Evolutionary conservation across 1,140 invertebrate genomes (phyloP), one percentile per base, ranked within the genome.

Genomic region (Caenorhabditis remanei): DNA sequence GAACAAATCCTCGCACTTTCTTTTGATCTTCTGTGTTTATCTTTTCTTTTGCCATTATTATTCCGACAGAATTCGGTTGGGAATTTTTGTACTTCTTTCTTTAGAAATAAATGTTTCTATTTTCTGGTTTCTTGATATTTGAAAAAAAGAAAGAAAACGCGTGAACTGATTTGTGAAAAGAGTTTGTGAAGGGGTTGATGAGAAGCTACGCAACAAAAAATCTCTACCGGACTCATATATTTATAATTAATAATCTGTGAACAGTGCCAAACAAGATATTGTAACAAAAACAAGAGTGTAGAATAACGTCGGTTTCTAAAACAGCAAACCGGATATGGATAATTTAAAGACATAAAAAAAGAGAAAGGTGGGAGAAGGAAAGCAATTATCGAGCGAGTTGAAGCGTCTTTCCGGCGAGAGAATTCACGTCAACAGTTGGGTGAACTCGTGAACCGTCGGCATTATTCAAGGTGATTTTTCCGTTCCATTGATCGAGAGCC

Each of bases 401-500:
- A 50, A 88, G 65, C 13, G 83, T 79, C 21, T 75, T 6, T 48
- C 87, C 87, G 55, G 43, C 65, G 21, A 88, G 67, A 14, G 85
- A 48, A 7, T 32, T n/a, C 21, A 85, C 21, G 32, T 71, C 50
- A 16, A 84, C 58, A 48, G 83, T 86, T 41, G 83, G 84, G 21
- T 88, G 83, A 9, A 88, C 84, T 32, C 24, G 19, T 14, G 40
- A n/a, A 13, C 84, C 87, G n/a, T 79, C 46, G 11, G 46, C 1
- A 19, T 41, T 40, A 16, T 79, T 71, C 50, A 88, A 24, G 11
- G 40, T 65, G 11, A 88, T 48, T 82, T 63, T 79, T 24, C 87
- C 87, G 13, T 83, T 67, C 87, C 87, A 88, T 0, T 79, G 67
- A 56, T 85, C 67, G 24, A 88, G 56, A 46, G 84, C 83, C 8